Evolutionary conservation across 2,888 invertebrate species (phyloP), one percentile per base, ranked within the genome.

Genomic region (Diplazon laetatorius): DNA sequence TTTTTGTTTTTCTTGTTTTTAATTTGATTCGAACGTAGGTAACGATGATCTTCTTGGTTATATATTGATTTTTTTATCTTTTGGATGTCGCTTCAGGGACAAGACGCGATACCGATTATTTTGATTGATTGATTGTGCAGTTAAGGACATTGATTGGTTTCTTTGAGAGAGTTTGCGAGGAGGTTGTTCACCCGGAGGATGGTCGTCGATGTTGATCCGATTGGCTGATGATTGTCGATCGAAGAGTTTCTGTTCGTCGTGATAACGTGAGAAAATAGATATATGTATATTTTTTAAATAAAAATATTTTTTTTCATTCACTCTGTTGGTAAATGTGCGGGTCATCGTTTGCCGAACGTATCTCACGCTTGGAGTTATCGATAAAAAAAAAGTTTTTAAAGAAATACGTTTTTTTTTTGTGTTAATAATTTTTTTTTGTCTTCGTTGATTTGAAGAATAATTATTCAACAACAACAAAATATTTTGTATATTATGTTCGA

Each of bases 171-270:
- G n/a, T n/a, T 10, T 18, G 10, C 14, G 1, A n/a, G n/a, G 37
- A 57, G 57, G 18, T 59, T 37, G 6, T 37, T n/a, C 5, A 18
- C 5, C 39, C 12, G 4, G 20, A 39, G n/a, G 52, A 35, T 8
- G 5, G 9, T n/a, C 30, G 30, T 10, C 30, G 14, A 8, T 16
- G 55, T 59, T 39, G 20, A 37, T 39, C 6, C 59, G 12, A 8
- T 12, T 59, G 37, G 35, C 20, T 16, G 20, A 59, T 25, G 52
- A 25, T 52, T 52, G 30, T 25, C n/a, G 25, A n/a, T 52, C 8
- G n/a, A 52, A 30, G 12, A n/a, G 37, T 39, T 37, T 37, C 39
- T 59, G 37, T 37, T 1, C 14, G 18, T 30, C 25, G 37, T 37
- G 4, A 48, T 48, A 48, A 25, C 12, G 59, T 39, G 20, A 39